Conservation (phyloP, 30 jellyfish, hydroid and myxozoan genomes). For the Hydractinia echinata region DNA sequence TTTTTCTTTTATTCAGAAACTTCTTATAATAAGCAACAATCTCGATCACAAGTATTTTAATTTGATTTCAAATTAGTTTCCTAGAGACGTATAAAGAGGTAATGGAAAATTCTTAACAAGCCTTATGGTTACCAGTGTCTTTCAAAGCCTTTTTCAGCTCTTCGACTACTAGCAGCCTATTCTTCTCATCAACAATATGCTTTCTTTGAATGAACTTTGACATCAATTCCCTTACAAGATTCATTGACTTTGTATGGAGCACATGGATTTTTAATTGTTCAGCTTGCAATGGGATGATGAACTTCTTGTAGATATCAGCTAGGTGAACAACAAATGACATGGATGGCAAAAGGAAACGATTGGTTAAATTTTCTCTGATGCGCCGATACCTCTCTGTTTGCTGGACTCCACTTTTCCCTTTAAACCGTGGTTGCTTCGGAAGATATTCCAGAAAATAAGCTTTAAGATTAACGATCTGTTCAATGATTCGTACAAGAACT, state of each 20-base stretch:
- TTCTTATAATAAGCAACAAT: too few relatives aligned
- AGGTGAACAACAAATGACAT: conserved; percentile 3
- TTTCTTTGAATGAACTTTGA: conserved; percentile 16
- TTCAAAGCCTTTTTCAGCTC: too few relatives aligned
- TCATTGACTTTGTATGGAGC: conserved; percentile 7
- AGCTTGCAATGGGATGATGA: not conserved
- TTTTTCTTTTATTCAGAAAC: too few relatives aligned
- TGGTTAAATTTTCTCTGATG: conserved; percentile 1
- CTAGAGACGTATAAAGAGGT: too few relatives aligned
- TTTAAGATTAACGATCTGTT: conserved; percentile 2
- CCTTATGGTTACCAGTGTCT: too few relatives aligned
- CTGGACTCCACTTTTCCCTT: conserved; percentile 13
- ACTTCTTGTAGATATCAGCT: not conserved
- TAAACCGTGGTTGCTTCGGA: conserved; percentile 21
- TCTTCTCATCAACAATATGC: too few relatives aligned
- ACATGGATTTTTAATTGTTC: not conserved
- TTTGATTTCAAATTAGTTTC: too few relatives aligned
- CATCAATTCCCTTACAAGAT: conserved; percentile 17
- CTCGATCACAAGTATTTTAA: too few relatives aligned
- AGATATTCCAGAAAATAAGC: not conserved
- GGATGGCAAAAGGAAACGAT: not conserved
- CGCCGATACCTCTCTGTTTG: not conserved
- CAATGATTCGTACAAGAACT: not conserved
- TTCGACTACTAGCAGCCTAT: too few relatives aligned
- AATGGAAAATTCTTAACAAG: too few relatives aligned